phyloP scores from a whole-genome alignment of 2,113 vertebrate species.

The Furnarius figulus region DNA sequence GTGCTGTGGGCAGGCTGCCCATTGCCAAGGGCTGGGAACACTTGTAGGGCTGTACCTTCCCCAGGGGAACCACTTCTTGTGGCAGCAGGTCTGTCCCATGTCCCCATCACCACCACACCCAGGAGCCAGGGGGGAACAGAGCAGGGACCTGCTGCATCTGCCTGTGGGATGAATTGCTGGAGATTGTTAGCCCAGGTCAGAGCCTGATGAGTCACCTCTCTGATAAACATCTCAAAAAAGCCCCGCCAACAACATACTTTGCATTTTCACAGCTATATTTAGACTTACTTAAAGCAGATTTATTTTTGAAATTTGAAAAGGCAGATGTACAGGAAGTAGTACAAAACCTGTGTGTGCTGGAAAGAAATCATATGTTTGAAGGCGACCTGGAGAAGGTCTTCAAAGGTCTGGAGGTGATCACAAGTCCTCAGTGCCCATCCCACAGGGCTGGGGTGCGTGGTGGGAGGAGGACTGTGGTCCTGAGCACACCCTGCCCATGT shows the following conservation, averaged over 20 bases:
- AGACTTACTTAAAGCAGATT: background rate
- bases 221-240: background rate
- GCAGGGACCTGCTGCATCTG: background rate
- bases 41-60: fast-evolving
- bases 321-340: background rate
- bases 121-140: fast-evolving
- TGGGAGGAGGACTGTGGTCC: too few species aligned
- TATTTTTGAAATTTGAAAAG: background rate
- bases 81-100: background rate
- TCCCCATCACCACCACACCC: fast-evolving
- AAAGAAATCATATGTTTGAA: background rate
- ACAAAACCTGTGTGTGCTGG: background rate
- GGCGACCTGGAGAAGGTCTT: background rate
- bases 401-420: background rate
- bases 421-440: fast-evolving
- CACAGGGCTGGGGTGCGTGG: background rate
- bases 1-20: background rate
- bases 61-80: fast-evolving
- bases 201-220: background rate
- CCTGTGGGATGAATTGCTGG: background rate
- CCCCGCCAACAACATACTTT: background rate
- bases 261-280: background rate
- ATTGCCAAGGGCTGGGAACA: fast-evolving
- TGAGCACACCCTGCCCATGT: background rate
- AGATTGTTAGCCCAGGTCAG: background rate